Evolutionary conservation across 2,797 vertebrate genomes (phyloP), one percentile per base, ranked within the genome.

Genomic region (Cyclura pinguis): DNA sequence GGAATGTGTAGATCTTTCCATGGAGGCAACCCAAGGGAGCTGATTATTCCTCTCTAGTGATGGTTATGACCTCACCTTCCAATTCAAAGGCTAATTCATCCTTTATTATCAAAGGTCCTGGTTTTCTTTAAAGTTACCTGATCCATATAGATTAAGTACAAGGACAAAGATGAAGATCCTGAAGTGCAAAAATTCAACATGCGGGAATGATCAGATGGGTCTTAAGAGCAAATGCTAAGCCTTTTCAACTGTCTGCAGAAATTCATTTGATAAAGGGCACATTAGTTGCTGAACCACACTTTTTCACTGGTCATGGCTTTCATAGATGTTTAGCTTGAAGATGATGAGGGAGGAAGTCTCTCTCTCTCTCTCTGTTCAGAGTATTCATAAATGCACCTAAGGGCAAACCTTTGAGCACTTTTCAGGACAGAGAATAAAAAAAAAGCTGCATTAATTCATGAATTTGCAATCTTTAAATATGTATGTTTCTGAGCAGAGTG

Each of bases 11-110:
- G 20, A n/a, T n/a, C 50, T 86, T 42, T 85, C 69, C 52, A 59
- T 18, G 9, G 4, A 67, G 64, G 50, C 1, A 67, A 42, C 73
- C 47, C 76, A 55, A 47, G 38, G 38, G 69, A 76, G 18, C 12
- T 89, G 76, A 80, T 85, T 47, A 89, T 2, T 1, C 29, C 18
- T 52, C 16, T 67, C 89, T 94, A n/a, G 3, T 0, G 0, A 85
- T 85, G n/a, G 32, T 7, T 88, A 2, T 32, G 52, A 57, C 2
- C 22, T 95, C 87, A 90, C 27, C 14, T 4, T 92, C 90, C 90
- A 81, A 38, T 42, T 16, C n/a, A 80, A 2, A 69, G 55, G 55
- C 62, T 90, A 14, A 38, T 82, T 55, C 24, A 67, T 29, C 59
- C 32, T 52, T 86, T 42, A 24, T 87, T 50, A 42, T 84, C 50